Evolutionary conservation across 2,888 invertebrate species (phyloP).

Genomic region (Falcaria lacertinaria): DNA sequence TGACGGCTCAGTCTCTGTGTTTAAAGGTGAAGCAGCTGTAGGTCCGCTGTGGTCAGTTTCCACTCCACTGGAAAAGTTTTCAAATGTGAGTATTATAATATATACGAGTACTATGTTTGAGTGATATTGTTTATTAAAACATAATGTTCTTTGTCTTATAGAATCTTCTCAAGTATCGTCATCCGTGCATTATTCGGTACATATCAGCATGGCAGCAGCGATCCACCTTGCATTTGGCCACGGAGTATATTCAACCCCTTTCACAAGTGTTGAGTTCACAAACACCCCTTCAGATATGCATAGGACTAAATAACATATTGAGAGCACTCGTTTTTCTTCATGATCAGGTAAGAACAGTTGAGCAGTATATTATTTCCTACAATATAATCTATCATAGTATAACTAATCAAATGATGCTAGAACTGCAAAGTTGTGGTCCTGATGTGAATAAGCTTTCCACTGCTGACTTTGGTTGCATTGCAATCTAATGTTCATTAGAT

Average conservation of each 20-base stretch:
- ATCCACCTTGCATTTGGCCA: constrained; percentile 87
- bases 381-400: no score
- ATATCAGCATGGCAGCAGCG: constrained; percentile 89
- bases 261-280: constrained; percentile 82
- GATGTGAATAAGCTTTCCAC: no score
- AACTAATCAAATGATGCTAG: no score
- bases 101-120: no score
- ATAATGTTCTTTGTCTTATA: constrained; percentile 59
- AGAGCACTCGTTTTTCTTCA: constrained; percentile 91
- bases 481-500: no score
- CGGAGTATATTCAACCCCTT: constrained; percentile 90
- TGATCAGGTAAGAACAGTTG: constrained; percentile 80
- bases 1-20: constrained; percentile 84
- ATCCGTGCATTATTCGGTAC: constrained; percentile 91
- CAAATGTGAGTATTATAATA: constrained; percentile 80
- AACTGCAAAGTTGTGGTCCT: no score
- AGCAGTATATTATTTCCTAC: no score
- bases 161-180: constrained; percentile 92
- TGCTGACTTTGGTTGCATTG: no score
- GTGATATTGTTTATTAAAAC: constrained; percentile 1
- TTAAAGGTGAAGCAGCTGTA: constrained; percentile 85
- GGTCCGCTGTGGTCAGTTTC: constrained; percentile 82
- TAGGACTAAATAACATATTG: constrained; percentile 89
- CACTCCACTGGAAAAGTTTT: constrained; percentile 86
- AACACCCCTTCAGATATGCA: constrained; percentile 89